Base-by-base conservation (phyloP, 2,797 vertebrate genomes). In the Pangasius larnaudii region DNA sequence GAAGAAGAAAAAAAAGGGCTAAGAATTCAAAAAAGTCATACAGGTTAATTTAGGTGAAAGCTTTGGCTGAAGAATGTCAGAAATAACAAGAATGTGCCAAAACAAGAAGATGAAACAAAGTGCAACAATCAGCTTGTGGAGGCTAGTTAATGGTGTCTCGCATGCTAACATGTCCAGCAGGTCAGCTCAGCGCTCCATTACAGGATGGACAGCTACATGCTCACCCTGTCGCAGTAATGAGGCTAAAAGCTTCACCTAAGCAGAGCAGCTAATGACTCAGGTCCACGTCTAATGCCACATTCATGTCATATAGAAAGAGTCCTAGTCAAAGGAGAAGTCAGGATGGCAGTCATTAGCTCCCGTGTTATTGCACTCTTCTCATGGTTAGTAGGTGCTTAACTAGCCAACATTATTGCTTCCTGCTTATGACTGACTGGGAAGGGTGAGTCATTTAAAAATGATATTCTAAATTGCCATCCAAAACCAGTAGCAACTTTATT, bases 241-340 rank as follows among this genome's bases (percentile, higher is more conserved):
- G 88, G 58, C 72, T 84, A 86, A 84, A 89, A 86, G 56, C 86
- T 86, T 91, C 88, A 91, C 86, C 90, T 86, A 49, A 81, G 83
- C 71, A 67, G 61, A 79, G 79, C 36, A 65, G 56, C 65, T 87
- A 89, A 88, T 84, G 86, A 79, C 61, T 75, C 69, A 7, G 84
- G 30, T 30, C 53, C 51, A 58, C 16, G 3, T 85, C 27, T 75
- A 74, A 85, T 59, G 53, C 36, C 69, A 85, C 24, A 39, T 58
- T 39, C 24, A 46, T 0, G 5, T 61, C 51, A n/a, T 84, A 51
- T 13, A 42, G n/a, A 51, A 67, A 67, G 61, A 30, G 27, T 81
- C 36, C 56, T 16, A 27, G 22, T 84, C 61, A 63, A 16, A 30
- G 27, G 59, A 65, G 39, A 65, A 63, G 80, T 16, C 56, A 59